Conservation (phyloP, 2,888 invertebrate genomes). For the Epistrophe eligans region DNA sequence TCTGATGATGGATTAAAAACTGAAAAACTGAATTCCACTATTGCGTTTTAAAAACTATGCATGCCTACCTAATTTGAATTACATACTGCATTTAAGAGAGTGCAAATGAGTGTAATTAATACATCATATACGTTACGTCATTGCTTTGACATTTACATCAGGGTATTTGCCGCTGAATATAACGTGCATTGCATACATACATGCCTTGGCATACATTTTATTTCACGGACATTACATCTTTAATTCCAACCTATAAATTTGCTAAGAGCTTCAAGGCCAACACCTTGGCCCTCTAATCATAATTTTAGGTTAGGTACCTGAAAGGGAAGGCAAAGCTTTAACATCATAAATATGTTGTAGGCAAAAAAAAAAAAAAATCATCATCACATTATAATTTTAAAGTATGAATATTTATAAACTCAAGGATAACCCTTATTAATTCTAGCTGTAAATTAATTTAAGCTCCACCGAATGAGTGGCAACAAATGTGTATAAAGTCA, state of each 20-base stretch:
- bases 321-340: background rate
- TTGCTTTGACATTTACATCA: background rate
- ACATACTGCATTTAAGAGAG: background rate
- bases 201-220: background rate
- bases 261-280: constrained; percentile 28
- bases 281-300: constrained; percentile 32
- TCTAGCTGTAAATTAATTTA: constrained; percentile 11
- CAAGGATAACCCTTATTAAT: constrained; percentile 33
- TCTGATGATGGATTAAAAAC: background rate
- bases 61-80: background rate
- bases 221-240: background rate
- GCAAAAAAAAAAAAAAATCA: background rate
- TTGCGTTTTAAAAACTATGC: no score
- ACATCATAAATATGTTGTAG: background rate
- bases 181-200: background rate
- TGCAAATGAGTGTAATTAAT: background rate
- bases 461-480: background rate
- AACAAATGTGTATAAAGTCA: background rate
- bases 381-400: background rate
- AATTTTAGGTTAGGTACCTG: background rate
- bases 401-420: background rate
- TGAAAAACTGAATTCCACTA: no score
- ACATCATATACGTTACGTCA: no score
- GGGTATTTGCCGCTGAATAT: background rate
- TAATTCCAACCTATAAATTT: constrained; percentile 49